Evolutionary conservation across 2,113 vertebrate genomes (phyloP).

Genomic region (Delphinapterus leucas): DNA sequence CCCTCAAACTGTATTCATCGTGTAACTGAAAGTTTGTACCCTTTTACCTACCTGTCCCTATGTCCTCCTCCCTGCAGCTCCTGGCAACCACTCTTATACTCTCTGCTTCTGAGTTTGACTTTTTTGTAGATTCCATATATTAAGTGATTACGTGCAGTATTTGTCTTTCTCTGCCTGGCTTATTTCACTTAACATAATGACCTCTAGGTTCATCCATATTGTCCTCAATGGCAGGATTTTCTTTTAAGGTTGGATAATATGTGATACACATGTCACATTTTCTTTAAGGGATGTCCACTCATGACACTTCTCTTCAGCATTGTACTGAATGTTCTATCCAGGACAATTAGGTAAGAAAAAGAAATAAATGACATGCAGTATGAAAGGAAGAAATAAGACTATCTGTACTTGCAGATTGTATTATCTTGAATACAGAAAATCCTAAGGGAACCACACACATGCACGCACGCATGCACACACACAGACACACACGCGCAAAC

Average conservation of each 20-base stretch:
- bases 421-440: neutral
- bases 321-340: neutral
- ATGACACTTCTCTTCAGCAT: neutral
- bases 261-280: neutral
- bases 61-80: neutral
- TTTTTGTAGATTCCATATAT: neutral
- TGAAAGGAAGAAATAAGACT: constrained; percentile 1
- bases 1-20: neutral
- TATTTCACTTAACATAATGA: neutral
- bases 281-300: neutral
- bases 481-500: neutral
- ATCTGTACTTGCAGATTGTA: neutral
- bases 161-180: neutral
- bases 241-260: neutral
- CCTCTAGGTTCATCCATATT: neutral
- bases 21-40: neutral
- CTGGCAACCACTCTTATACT: neutral
- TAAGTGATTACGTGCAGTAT: neutral
- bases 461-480: too few relatives aligned
- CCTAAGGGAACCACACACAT: neutral
- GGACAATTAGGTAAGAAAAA: neutral
- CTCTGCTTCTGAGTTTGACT: neutral
- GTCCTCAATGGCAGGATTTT: neutral
- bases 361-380: neutral
- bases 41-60: neutral